phyloP scores from a whole-genome alignment of 2,888 invertebrate species.

The Hyalella azteca region DNA sequence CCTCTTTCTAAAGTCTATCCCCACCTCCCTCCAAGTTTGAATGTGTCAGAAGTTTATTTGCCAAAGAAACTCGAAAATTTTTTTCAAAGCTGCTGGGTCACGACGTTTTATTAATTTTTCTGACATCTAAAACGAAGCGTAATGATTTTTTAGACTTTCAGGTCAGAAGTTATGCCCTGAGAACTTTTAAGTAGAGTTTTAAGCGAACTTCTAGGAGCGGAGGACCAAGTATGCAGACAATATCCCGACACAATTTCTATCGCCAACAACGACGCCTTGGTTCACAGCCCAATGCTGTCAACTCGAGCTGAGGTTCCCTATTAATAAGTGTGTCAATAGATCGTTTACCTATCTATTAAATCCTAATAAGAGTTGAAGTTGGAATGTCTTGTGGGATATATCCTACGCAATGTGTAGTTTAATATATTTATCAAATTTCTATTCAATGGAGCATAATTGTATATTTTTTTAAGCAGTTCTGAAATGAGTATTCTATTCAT shows the following conservation, averaged over 20 bases:
- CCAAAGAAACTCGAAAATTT: no score
- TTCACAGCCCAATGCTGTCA: neutral
- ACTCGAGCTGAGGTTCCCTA: neutral
- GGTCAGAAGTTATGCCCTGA: no score
- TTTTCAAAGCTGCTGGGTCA: no score
- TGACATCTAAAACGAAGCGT: no score
- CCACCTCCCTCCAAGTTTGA: no score
- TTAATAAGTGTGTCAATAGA: constrained; percentile 23
- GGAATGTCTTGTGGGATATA: neutral
- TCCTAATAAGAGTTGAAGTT: constrained; percentile 6
- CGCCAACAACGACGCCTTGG: constrained; percentile 31
- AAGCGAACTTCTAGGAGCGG: no score
- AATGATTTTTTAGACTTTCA: no score
- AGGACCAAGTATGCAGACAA: constrained; percentile 28
- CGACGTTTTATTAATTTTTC: no score
- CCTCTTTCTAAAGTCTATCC: no score
- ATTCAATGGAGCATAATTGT: constrained; percentile 21
- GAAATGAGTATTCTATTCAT: constrained; percentile 29
- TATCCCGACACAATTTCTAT: neutral
- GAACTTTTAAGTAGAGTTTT: no score
- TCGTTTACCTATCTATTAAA: constrained; percentile 7
- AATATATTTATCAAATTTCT: constrained; percentile 24
- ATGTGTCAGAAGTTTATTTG: no score
- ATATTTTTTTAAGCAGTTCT: constrained; percentile 30
- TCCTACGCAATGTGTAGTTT: constrained; percentile 24